Conservation (phyloP, 1,140 invertebrate species). For the Leptonema lineaticorne region DNA sequence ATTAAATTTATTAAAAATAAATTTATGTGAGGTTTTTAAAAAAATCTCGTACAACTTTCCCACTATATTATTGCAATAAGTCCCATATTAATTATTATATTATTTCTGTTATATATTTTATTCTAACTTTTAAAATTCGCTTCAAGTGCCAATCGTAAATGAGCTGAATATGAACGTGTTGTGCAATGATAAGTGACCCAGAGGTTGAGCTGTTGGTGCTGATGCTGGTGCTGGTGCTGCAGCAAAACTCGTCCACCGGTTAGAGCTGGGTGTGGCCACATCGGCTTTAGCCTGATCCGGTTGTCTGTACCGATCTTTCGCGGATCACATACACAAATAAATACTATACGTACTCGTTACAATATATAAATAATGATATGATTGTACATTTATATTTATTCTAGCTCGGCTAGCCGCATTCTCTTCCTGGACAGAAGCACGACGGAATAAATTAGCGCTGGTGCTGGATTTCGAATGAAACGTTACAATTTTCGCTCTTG, state of each 20-base stretch:
- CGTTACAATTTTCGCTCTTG: not conserved
- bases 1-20: no score
- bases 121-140: no score
- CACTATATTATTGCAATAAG: no score
- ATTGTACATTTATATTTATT: no score
- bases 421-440: slow-evolving; percentile 19
- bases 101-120: no score
- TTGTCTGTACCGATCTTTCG: slow-evolving; percentile 13
- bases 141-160: not conserved
- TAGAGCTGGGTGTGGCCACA: slow-evolving; percentile 14
- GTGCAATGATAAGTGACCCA: slow-evolving; percentile 1
- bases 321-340: not conserved
- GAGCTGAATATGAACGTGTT: not conserved
- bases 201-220: not conserved
- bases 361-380: no score
- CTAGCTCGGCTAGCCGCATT: not conserved
- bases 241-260: not conserved
- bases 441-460: slow-evolving; percentile 7
- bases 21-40: no score
- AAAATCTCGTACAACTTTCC: no score
- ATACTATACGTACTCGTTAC: no score
- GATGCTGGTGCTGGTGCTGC: not conserved
- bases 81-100: no score
- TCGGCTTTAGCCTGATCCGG: not conserved
- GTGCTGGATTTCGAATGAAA: not conserved